A percentile compares a stretch with the other conserved stretches of the same genome.
Conservation (phyloP, 2,888 invertebrate species). For the Alloscopus bannaensis region DNA sequence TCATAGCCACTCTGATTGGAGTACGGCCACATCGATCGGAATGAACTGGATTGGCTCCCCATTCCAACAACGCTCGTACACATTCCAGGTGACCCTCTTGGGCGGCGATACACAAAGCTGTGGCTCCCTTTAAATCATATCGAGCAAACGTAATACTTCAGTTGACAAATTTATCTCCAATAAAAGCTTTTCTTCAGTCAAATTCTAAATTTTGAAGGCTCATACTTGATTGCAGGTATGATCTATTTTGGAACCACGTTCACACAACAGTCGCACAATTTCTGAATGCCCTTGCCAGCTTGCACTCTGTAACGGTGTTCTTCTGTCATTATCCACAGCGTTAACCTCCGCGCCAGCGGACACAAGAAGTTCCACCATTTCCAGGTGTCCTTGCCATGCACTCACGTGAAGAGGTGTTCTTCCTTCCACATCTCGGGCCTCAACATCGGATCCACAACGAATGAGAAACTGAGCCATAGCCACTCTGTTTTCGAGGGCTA, state of each 20-base stretch:
- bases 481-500: constrained; percentile 90
- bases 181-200: no score
- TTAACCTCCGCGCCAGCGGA: constrained; percentile 91
- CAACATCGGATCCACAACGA: constrained; percentile 86
- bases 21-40: constrained; percentile 87
- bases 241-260: constrained; percentile 88
- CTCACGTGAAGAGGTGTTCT: constrained; percentile 91
- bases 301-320: constrained; percentile 95
- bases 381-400: constrained; percentile 95
- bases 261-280: constrained; percentile 87
- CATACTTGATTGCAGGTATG: constrained; percentile 90
- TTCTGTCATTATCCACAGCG: constrained; percentile 89
- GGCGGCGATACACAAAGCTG: constrained; percentile 94
- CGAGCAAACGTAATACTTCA: background rate
- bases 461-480: constrained; percentile 89
- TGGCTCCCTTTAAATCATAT: constrained; percentile 82
- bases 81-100: constrained; percentile 94
- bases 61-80: constrained; percentile 87
- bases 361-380: constrained; percentile 91
- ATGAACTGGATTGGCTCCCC: constrained; percentile 90
- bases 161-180: no score
- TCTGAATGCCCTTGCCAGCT: constrained; percentile 95
- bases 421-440: constrained; percentile 93
- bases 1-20: constrained; percentile 91
- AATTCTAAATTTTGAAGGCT: no score